Conservation (phyloP, 2,888 invertebrate species). For the Gymnosoma rotundatum region DNA sequence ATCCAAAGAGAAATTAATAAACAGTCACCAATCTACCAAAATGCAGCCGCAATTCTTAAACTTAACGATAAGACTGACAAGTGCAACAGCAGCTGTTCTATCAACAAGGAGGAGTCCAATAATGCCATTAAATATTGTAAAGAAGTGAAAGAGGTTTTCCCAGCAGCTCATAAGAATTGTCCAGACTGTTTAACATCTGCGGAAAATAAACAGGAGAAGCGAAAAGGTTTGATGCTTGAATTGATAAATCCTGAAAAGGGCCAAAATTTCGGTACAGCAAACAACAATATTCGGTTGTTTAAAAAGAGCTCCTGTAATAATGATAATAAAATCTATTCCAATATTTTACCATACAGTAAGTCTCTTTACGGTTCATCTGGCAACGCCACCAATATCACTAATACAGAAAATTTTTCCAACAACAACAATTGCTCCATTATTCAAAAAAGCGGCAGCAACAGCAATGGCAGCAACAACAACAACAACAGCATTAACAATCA, state of each 20-base stretch:
- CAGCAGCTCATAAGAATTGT: conserved; percentile 13
- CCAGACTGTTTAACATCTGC: conserved; percentile 35
- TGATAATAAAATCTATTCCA: conserved; percentile 78
- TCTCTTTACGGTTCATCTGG: conserved; percentile 75
- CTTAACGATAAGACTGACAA: conserved; percentile 24
- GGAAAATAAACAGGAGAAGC: conserved; percentile 79
- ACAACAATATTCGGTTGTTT: conserved; percentile 69
- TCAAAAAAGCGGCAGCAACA: conserved; percentile 73
- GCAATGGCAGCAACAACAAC: conserved; percentile 76
- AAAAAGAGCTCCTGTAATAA: conserved; percentile 74
- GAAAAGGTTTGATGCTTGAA: conserved; percentile 85
- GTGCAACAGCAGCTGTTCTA: conserved; percentile 16
- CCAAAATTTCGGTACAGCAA: conserved; percentile 59
- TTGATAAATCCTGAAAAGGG: conserved; percentile 83
- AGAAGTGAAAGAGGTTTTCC: background rate
- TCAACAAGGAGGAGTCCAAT: background rate
- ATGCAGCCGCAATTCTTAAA: conserved; percentile 65
- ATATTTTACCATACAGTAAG: conserved; percentile 77
- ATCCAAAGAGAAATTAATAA: conserved; percentile 79
- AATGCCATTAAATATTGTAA: conserved; percentile 17
- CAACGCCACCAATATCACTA: conserved; percentile 74
- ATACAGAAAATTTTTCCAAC: conserved; percentile 74
- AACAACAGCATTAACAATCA: conserved; percentile 73
- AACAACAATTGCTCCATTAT: conserved; percentile 71
- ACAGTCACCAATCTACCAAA: conserved; percentile 77